Evolutionary conservation across 2,888 invertebrate species (phyloP), one percentile per base, ranked within the genome.

Genomic region (Sialis lutaria): DNA sequence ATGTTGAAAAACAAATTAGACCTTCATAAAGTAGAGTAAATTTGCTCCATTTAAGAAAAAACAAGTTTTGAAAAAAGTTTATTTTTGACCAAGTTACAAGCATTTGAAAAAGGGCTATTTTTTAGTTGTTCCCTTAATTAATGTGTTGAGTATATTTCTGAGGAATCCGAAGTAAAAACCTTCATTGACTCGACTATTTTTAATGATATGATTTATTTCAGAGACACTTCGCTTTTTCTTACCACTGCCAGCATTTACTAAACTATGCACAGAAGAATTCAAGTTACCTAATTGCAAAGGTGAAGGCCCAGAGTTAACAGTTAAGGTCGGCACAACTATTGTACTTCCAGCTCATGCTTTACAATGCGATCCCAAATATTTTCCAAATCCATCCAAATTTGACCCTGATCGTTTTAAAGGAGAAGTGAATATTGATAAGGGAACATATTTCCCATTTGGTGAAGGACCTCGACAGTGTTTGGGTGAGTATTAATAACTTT

Each of bases 331-430:
- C 9, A 44, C 35, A 5, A 7, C 12, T 13, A 34, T 44, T 8
- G 9, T 35, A 12, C 7, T 44, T 44, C 44, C 44, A 12, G 13
- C 13, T 12, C 5, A 35, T 33, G 30, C 35, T 9, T 34, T 44
- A 13, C 33, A 34, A 12, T 31, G 30, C 9, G 35, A 44, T 44
- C 12, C 44, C 5, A n/a, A 12, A 44, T 34, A 33, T 33, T 44
- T 33, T 6, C 44, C 44, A 7, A 13, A 44, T n/a, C 44, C 44
- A 33, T 13, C 12, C 8, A 7, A 33, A 12, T 44, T 44, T 30
- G 44, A 44, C 35, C 44, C 44, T 4, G 44, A 44, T 12, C 12
- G 44, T 10, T 44, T 44, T 44, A 34, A 12, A 9, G 44, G 35
- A 22, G 44, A 34, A 34, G 12, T 33, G 5, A 44, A 34, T 7